Base-by-base conservation (phyloP, 2,888 invertebrate species). In the Eupithecia vulgata region DNA sequence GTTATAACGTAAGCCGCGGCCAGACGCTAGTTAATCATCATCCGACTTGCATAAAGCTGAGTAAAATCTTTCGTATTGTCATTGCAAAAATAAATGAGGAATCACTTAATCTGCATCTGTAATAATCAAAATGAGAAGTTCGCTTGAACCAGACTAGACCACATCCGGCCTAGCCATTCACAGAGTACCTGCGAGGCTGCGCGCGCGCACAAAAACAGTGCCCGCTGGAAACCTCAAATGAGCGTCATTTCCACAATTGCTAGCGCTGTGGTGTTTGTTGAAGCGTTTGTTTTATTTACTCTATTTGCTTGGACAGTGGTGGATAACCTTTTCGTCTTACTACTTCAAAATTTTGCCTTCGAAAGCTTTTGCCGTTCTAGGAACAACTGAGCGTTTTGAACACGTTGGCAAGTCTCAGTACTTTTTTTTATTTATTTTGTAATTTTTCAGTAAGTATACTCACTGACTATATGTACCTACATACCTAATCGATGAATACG, bases 201-300 rank as follows among this genome's bases (percentile, higher is more conserved):
- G 91, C 88, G 74, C 79, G 90, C 85, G 87, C 85, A 87, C 84
- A 90, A 91, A 91, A 93, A 92, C 84, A 81, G 84, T 84, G 83
- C 84, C 82, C 86, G 84, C 85, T 84, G 86, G 87, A 86, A 90
- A 93, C 91, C 91, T 90, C 93, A 92, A 94, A 92, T 90, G 86
- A 82, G 83, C 82, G 81, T 85, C 84, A 87, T 88, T 91, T 89
- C 88, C 84, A 85, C 86, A 83, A 85, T 86, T 83, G 52, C 72
- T 57, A 59, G 35, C 80, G 84, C 84, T 84, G 87, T 84, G 80
- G 81, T 76, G 81, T 84, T 86, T 87, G 86, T 85, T 83, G 84
- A 86, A 88, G 83, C 84, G 84, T 91, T 85, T 90, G 89, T 89
- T 88, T 81, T 84, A 84, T 81, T 81, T 80, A 80, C 81, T 88